Percentiles rank a stretch among this genome's conserved stretches.
Evolutionary conservation across 2,797 vertebrate species (phyloP).

Genomic region (Eptatretus atami): DNA sequence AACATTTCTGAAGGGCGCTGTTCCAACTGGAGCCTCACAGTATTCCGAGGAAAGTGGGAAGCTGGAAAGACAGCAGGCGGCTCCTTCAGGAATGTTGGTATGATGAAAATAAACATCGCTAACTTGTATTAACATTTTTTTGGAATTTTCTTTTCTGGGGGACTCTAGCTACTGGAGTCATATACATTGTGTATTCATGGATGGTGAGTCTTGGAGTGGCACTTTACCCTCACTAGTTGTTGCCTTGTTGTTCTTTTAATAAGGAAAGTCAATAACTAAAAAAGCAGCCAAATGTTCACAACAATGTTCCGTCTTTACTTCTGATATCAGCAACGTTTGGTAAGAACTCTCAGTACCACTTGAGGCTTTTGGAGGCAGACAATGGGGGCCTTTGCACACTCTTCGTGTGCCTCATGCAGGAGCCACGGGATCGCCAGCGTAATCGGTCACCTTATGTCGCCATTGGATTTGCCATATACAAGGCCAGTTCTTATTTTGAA

Average conservation of each 20-base stretch:
- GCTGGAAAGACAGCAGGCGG: constrained; percentile 24
- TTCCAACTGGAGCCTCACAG: constrained; percentile 18
- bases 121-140: no score
- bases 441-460: neutral
- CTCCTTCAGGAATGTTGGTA: no score
- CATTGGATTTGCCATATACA: constrained; percentile 4
- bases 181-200: no score
- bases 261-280: no score
- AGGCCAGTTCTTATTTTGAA: neutral
- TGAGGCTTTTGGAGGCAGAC: constrained; percentile 9
- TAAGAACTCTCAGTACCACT: constrained; percentile 27
- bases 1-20: constrained; percentile 11
- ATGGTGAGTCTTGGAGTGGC: no score
- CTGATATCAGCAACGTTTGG: constrained; percentile 20
- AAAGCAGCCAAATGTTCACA: no score
- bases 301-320: no score
- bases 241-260: no score
- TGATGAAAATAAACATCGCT: no score
- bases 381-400: neutral
- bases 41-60: constrained; percentile 21
- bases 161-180: no score
- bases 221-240: no score
- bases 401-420: constrained; percentile 4
- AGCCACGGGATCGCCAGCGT: neutral
- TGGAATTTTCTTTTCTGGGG: no score